A percentile compares a stretch with the other conserved stretches of the same genome.
Evolutionary conservation across 2,113 vertebrate genomes (phyloP).

Genomic region (Uria lomvia): DNA sequence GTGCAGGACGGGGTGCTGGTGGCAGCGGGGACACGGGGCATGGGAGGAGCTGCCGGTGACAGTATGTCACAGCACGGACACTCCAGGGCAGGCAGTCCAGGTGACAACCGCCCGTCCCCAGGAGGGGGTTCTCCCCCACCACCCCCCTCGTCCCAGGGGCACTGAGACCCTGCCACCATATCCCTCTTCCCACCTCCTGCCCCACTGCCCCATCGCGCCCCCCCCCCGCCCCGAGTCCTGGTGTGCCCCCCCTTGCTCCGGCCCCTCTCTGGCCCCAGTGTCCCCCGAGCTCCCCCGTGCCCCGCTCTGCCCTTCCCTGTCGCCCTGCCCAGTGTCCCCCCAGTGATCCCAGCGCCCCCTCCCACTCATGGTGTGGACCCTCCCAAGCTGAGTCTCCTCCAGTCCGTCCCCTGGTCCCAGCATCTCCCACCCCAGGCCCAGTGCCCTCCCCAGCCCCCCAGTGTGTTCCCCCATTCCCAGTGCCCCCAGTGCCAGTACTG

Average conservation of each 20-base stretch:
- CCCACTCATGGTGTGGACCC: no score
- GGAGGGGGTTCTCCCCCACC: not conserved
- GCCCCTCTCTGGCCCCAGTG: no score
- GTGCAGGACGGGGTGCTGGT: not conserved
- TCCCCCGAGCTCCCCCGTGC: no score
- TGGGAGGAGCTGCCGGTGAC: not conserved
- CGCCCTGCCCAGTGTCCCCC: not conserved
- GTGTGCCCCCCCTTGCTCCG: not conserved
- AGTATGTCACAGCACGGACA: not conserved
- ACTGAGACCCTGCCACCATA: not conserved
- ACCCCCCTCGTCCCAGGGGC: no score
- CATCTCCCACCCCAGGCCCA: no score
- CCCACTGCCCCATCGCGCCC: not conserved
- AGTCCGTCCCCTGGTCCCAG: no score
- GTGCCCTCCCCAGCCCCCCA: not conserved
- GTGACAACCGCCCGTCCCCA: not conserved
- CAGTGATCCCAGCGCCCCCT: not conserved
- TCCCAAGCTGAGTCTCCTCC: not conserved
- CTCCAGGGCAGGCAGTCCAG: not conserved
- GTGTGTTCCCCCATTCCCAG: not conserved
- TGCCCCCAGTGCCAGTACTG: no score
- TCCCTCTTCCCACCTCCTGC: not conserved
- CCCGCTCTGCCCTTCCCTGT: not conserved
- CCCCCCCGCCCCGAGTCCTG: not conserved
- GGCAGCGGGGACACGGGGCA: not conserved